Conservation (phyloP, 2,113 vertebrate genomes). For the Cephalopterus ornatus region DNA sequence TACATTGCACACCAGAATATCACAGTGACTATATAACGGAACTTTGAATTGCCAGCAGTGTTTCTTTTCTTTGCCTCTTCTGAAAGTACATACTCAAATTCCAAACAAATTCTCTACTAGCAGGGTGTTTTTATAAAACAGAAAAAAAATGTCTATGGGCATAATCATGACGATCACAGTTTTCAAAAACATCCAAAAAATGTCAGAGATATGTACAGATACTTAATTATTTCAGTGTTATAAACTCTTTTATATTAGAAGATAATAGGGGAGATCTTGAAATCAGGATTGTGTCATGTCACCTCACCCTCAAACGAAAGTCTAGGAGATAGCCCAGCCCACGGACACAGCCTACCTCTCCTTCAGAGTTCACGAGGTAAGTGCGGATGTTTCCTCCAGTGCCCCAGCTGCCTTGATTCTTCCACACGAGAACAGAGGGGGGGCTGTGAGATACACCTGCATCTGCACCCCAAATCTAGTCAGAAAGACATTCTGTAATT, state of each 20-base stretch:
- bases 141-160: neutral
- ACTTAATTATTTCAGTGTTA: neutral
- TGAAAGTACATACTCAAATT: neutral
- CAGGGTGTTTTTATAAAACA: neutral
- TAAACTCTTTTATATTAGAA: neutral
- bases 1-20: neutral
- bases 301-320: neutral
- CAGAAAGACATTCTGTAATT: neutral
- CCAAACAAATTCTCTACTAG: neutral
- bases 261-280: neutral
- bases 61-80: neutral
- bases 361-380: slow-evolving; percentile 80
- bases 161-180: neutral
- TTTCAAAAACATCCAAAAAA: neutral
- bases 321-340: neutral
- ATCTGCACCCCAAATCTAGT: slow-evolving; percentile 90
- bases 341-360: slow-evolving; percentile 78
- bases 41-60: neutral
- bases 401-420: slow-evolving; percentile 91
- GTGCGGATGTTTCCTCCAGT: slow-evolving; percentile 81
- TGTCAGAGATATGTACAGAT: neutral
- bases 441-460: slow-evolving; percentile 88
- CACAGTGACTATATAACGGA: neutral
- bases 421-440: slow-evolving; percentile 91
- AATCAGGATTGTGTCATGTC: neutral